These are phyloP conservation scores for Agriopis leucophaearia DNA, from an alignment of 2,888 invertebrate genomes.

Conservation along the genomic window DNA sequence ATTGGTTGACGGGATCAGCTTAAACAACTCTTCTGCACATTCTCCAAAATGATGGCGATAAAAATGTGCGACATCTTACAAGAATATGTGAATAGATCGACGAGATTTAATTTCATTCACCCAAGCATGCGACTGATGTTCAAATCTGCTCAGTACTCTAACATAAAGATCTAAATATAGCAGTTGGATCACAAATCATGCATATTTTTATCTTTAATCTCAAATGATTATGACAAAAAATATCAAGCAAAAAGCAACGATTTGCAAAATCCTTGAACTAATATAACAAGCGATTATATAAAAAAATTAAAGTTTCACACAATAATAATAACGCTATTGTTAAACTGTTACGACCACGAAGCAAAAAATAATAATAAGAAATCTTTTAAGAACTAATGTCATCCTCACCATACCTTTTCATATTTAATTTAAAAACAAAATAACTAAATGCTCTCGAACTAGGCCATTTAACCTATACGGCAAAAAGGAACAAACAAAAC, in stretches of 20 bases:
- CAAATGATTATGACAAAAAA: slow-evolving; percentile 31
- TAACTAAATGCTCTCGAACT: neutral
- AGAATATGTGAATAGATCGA: neutral
- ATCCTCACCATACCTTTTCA: neutral
- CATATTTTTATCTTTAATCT: slow-evolving; percentile 33
- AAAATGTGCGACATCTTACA: no score
- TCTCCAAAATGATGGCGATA: no score
- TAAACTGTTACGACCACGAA: slow-evolving; percentile 14
- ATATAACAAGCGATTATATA: slow-evolving; percentile 18
- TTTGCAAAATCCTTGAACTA: slow-evolving; percentile 34
- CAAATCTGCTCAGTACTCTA: neutral
- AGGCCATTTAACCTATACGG: no score
- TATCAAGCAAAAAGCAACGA: slow-evolving; percentile 29
- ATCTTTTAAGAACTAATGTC: neutral
- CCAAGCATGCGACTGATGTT: neutral
- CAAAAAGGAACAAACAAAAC: no score
- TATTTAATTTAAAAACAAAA: neutral
- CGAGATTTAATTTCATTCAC: neutral
- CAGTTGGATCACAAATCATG: slow-evolving; percentile 17
- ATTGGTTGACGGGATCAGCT: no score
- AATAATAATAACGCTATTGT: slow-evolving; percentile 29
- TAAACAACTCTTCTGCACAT: no score
- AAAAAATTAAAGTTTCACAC: slow-evolving; percentile 25
- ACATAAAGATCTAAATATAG: slow-evolving; percentile 4
- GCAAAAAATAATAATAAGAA: slow-evolving; percentile 6